These are phyloP conservation scores for Nipponacmea schrenckii DNA, from an alignment of 2,888 invertebrate species.

Conservation along the genomic window DNA sequence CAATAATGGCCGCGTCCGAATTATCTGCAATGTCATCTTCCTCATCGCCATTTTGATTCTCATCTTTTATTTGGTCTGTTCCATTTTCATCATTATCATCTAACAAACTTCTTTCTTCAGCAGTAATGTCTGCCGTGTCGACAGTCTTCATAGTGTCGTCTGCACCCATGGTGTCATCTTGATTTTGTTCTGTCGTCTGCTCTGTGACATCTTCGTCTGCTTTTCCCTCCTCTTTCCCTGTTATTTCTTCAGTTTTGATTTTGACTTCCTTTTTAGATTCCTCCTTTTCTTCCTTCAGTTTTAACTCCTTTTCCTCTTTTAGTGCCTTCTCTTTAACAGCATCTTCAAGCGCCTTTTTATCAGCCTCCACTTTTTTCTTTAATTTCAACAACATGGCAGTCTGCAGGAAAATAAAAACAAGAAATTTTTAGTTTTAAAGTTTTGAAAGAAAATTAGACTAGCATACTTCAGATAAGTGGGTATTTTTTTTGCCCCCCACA, in stretches of 20 bases:
- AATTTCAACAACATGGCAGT: neutral
- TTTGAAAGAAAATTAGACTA: neutral
- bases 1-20: neutral
- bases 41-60: neutral
- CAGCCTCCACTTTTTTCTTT: neutral
- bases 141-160: conserved; percentile 3
- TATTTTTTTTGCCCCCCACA: too few relatives aligned
- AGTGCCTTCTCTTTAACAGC: conserved; percentile 8
- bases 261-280: neutral
- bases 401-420: neutral
- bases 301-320: conserved; percentile 6
- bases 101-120: conserved; percentile 2
- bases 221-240: neutral
- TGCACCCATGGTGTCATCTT: conserved; percentile 15
- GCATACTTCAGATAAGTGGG: too few relatives aligned
- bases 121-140: neutral
- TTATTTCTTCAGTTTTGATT: neutral
- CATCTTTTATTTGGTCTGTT: neutral
- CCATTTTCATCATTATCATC: conserved; percentile 10
- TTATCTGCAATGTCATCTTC: conserved; percentile 2
- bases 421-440: too few relatives aligned
- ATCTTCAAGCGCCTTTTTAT: conserved; percentile 5
- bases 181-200: neutral
- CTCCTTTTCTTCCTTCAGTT: neutral
- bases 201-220: neutral